phyloP scores from a whole-genome alignment of 2,113 vertebrate genomes.

The Electrona antarctica region DNA sequence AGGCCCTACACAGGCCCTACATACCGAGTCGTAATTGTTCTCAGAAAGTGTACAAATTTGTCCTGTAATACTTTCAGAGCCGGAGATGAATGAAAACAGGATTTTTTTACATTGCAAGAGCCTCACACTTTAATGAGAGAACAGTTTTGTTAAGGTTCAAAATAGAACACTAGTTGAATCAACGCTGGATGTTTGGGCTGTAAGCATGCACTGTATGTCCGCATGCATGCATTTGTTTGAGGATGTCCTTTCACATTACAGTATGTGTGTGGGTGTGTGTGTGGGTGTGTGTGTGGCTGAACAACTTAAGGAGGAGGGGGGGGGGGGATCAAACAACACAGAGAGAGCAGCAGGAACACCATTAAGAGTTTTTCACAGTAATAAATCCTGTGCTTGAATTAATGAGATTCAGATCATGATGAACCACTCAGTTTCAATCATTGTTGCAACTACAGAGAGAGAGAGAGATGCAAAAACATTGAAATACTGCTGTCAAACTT shows the following conservation, averaged over 20 bases:
- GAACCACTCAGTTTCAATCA: slow-evolving; percentile 6
- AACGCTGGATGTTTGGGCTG: slow-evolving; percentile 42
- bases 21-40: no score
- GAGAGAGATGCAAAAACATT: no score
- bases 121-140: slow-evolving; percentile 51
- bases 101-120: slow-evolving; percentile 12
- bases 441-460: no score
- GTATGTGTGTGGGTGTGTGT: slow-evolving; percentile 5
- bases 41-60: no score
- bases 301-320: slow-evolving; percentile 3
- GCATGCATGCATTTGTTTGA: slow-evolving; percentile 21
- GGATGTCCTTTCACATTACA: background rate
- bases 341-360: slow-evolving; percentile 14
- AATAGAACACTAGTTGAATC: slow-evolving; percentile 68
- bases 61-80: no score
- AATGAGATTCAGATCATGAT: slow-evolving; percentile 54
- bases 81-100: no score
- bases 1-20: no score
- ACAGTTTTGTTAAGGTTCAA: slow-evolving; percentile 72
- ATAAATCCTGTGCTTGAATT: slow-evolving; percentile 56
- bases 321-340: slow-evolving; percentile 1
- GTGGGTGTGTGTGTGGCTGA: background rate
- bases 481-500: no score
- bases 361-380: slow-evolving; percentile 49
- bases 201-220: slow-evolving; percentile 12